A percentile compares a stretch with the other conserved stretches of the same genome.
Evolutionary conservation across 2,888 invertebrate species (phyloP).

Genomic region (Balanococcus diminutus): DNA sequence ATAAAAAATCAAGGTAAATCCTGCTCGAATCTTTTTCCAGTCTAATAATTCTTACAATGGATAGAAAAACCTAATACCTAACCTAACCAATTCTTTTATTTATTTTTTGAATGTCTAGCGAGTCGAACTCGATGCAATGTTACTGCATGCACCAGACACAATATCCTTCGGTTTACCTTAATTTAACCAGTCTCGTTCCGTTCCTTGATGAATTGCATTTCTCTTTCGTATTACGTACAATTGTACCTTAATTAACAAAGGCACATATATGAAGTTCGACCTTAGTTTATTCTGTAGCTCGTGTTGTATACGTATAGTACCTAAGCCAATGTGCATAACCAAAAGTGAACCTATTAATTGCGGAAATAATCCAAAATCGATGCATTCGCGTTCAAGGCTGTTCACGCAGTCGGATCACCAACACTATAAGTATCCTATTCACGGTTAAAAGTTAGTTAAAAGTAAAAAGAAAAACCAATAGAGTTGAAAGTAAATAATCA

Average conservation of each 20-base stretch:
- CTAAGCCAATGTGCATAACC: background rate
- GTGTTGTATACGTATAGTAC: background rate
- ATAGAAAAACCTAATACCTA: background rate
- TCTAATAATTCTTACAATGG: background rate
- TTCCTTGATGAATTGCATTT: conserved; percentile 29
- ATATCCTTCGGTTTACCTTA: conserved; percentile 34
- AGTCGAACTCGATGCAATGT: background rate
- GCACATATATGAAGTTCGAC: background rate
- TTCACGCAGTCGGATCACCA: background rate
- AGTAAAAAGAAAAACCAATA: background rate
- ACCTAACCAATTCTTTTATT: background rate
- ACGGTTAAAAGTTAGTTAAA: conserved; percentile 10
- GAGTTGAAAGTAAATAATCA: background rate
- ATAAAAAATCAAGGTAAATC: conserved; percentile 15
- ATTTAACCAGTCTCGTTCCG: background rate
- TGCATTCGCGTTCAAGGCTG: conserved; percentile 11
- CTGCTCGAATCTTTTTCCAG: background rate
- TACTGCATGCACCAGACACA: background rate
- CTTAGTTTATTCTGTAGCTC: background rate
- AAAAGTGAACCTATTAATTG: conserved; percentile 33
- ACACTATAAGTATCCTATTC: background rate
- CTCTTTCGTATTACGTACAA: background rate
- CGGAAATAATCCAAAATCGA: conserved; percentile 27
- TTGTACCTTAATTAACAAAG: conserved; percentile 23
- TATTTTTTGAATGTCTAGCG: background rate